These are phyloP conservation scores for Phylloscopus whistleri DNA, from an alignment of 2,113 vertebrate genomes.

Conservation along the genomic window DNA sequence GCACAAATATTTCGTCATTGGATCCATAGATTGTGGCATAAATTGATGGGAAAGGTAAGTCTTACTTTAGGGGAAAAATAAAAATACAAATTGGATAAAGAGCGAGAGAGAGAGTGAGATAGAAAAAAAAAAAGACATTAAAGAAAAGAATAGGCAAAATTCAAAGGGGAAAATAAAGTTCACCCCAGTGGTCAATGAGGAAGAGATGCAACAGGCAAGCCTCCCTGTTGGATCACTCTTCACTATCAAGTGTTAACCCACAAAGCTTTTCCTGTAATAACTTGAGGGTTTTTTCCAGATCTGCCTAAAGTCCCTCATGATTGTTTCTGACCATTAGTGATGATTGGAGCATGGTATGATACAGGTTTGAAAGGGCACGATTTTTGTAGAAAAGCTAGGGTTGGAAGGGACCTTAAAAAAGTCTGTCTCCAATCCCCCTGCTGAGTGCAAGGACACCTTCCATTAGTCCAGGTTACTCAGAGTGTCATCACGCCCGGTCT, in stretches of 20 bases:
- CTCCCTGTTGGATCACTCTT: background rate
- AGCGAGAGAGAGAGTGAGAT: background rate
- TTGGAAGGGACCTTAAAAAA: background rate
- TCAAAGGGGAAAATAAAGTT: background rate
- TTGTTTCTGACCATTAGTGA: background rate
- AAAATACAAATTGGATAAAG: background rate
- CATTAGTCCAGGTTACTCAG: background rate
- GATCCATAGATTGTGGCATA: background rate
- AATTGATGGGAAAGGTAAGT: background rate
- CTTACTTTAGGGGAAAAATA: background rate
- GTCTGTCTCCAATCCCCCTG: background rate
- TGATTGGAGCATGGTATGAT: background rate
- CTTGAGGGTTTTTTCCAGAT: background rate
- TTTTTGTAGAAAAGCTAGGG: background rate
- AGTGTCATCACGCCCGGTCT: background rate
- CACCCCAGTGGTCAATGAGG: fast-evolving
- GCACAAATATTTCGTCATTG: background rate
- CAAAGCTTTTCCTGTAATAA: background rate
- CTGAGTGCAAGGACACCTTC: background rate
- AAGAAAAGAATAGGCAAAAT: background rate
- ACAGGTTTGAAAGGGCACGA: background rate
- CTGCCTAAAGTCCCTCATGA: background rate
- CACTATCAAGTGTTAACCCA: fast-evolving
- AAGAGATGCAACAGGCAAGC: background rate
- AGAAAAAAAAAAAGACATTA: background rate